Evolutionary conservation across 92 coral and sea anemone species (phyloP).

Genomic region (Zoanthus gigantus): DNA sequence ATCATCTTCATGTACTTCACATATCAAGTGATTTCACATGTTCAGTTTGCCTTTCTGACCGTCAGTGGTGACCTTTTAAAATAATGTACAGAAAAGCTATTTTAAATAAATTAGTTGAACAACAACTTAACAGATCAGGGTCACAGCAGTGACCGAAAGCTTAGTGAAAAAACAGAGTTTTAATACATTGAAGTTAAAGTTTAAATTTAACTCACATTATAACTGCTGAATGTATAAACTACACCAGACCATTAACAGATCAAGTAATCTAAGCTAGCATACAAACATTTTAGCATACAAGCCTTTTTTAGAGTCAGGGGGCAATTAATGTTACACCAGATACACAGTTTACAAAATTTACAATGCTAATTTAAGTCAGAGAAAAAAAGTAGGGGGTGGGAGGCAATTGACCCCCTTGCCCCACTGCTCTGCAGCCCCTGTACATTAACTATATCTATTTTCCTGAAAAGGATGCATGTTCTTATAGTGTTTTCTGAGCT

Average conservation of each 20-base stretch:
- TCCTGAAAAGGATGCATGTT: neutral
- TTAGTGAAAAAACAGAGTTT: slow-evolving; percentile 3
- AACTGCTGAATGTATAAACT: slow-evolving; percentile 1
- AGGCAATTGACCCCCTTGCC: neutral
- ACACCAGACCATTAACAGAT: slow-evolving; percentile 19
- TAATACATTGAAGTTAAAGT: neutral
- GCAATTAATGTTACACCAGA: slow-evolving; percentile 6
- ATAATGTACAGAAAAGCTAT: slow-evolving; percentile 19
- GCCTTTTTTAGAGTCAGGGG: slow-evolving; percentile 5
- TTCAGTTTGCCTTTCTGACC: slow-evolving; percentile 42
- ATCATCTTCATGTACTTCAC: slow-evolving; percentile 43
- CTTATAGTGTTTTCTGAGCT: slow-evolving; percentile 4
- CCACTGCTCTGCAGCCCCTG: neutral
- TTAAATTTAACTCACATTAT: neutral
- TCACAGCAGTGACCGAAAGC: neutral
- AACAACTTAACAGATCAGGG: slow-evolving; percentile 29
- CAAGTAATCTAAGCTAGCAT: slow-evolving; percentile 19
- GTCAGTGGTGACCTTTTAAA: slow-evolving; percentile 31
- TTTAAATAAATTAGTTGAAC: slow-evolving; percentile 27
- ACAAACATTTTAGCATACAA: slow-evolving; percentile 3
- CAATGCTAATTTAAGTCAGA: neutral
- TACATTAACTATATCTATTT: neutral
- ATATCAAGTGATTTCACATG: slow-evolving; percentile 37
- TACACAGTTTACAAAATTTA: neutral
- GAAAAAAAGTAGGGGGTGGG: too few relatives aligned